Base-by-base conservation (phyloP, 2,113 vertebrate genomes). In the Lycocorax pyrrhopterus region DNA sequence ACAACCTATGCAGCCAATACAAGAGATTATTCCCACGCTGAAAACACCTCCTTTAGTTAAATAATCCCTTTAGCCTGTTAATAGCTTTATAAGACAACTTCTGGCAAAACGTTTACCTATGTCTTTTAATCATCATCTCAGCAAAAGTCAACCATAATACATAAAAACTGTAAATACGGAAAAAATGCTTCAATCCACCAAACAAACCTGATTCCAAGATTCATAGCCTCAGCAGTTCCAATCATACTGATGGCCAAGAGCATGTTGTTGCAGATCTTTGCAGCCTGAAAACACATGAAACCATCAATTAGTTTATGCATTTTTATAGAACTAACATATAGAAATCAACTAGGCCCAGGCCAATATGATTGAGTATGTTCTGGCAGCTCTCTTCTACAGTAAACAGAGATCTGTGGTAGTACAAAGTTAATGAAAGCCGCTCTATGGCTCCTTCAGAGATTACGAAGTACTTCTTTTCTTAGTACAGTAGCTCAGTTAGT, bases 181-280 rank as follows among this genome's bases (percentile, higher is more conserved):
- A 97, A 96, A 88, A 84, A 51, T 21, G 21, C 10, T 90, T 72
- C 44, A 76, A 52, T 72, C 29, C 51, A 82, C 44, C 29, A 69
- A 91, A 97, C 97, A 83, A 97, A 99, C 99, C 99, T 99, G 98
- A 99, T 99, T 97, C 99, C 99, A 91, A 99, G 98, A 97, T 99
- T 99, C 99, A 99, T 99, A 12, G 99, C 97, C 96, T 99, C 99
- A 55, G 99, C 98, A 23, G 99, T 99, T 84, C 99, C 99, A 67
- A 99, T 99, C 99, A 99, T 99, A 96, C 99, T 98, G 83, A 99
- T 99, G 64, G 98, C 99, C 94, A 99, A 97, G 64, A 99, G 98
- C 99, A 99, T 99, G 96, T 99, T 99, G 98, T 99, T 99, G 95
- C 99, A 99, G 96, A 99, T 99, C 98, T 99, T 99, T 67, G 99